phyloP scores from a whole-genome alignment of 2,888 invertebrate species.

The Parnassius mnemosyne region DNA sequence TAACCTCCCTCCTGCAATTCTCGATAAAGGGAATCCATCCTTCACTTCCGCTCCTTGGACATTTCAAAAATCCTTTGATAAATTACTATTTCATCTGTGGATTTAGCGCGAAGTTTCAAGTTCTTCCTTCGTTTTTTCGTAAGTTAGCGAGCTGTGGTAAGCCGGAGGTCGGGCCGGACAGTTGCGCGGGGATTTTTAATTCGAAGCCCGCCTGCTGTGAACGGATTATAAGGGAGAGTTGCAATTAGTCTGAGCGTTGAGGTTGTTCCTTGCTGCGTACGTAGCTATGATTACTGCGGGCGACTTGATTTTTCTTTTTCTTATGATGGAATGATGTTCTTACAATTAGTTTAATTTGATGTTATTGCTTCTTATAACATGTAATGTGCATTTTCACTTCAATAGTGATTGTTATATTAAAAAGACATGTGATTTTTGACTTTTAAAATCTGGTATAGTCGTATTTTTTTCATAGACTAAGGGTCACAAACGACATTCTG shows the following conservation, averaged over 20 bases:
- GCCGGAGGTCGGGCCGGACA: slow-evolving; percentile 55
- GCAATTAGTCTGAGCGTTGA: slow-evolving; percentile 62
- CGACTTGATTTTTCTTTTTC: background rate
- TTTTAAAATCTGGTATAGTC: no score
- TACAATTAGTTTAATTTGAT: background rate
- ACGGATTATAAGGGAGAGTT: slow-evolving; percentile 70
- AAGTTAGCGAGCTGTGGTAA: slow-evolving; percentile 41
- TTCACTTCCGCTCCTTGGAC: slow-evolving; percentile 64
- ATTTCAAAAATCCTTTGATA: slow-evolving; percentile 75
- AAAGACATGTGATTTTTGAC: no score
- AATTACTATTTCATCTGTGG: slow-evolving; percentile 78
- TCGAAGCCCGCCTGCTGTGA: slow-evolving; percentile 74
- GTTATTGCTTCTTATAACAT: no score
- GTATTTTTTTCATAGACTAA: no score
- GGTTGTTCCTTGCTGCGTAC: slow-evolving; percentile 7
- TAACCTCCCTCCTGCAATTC: slow-evolving; percentile 54
- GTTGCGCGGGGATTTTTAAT: slow-evolving; percentile 73
- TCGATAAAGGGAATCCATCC: slow-evolving; percentile 63
- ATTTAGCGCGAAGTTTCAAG: slow-evolving; percentile 63
- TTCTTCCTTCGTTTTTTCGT: slow-evolving; percentile 51
- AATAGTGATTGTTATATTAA: no score
- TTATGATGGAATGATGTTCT: background rate
- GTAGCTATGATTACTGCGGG: slow-evolving; percentile 15
- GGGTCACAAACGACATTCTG: no score
- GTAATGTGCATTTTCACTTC: no score